Evolutionary conservation across 2,113 vertebrate species (phyloP), one percentile per base, ranked within the genome.

Genomic region (Chloropsis hardwickii): DNA sequence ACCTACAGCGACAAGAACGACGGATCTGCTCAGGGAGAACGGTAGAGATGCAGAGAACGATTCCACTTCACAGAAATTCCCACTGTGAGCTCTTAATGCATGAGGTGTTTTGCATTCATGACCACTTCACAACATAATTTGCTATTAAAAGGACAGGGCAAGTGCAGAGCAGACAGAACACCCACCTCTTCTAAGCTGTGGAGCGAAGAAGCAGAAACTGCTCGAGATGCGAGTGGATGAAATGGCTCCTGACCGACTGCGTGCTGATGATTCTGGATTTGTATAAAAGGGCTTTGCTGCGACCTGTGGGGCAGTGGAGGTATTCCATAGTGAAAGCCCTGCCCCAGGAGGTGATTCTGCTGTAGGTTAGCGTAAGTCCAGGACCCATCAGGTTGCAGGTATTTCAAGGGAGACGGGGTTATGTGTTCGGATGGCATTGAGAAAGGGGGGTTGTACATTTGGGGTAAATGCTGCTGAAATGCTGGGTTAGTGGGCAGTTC

Each of bases 101-200:
- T 1, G 53, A 94, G 35, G 24, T 24, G 56, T 18, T 89, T 37
- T 33, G 54, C 54, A 81, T 14, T 74, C 57, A 13, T 2, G 29
- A 60, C 25, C 47, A 35, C 67, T 73, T 76, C 66, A 62, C 24
- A 73, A 33, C 12, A 45, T 10, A 27, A 81, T 12, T 7, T 39
- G 56, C 18, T 28, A 71, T n/a, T 27, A 37, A 92, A 74, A 37
- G 1, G 17, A 45, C 80, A 60, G 0, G 2, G 62, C 60, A 53
- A n/a, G 29, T 14, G 60, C 42, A 79, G 35, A 4, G 23, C 48
- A 88, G 69, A 88, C 65, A 72, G 67, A 72, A 64, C 3, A 24
- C 93, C 95, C 97, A 99, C 99, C 99, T 99, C 99, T 98, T 99
- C 99, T 99, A 99, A 98, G 96, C 97, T 99, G 97, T 99, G 99